Base-by-base conservation (phyloP, 2,113 vertebrate species). In the Rhea pennata region DNA sequence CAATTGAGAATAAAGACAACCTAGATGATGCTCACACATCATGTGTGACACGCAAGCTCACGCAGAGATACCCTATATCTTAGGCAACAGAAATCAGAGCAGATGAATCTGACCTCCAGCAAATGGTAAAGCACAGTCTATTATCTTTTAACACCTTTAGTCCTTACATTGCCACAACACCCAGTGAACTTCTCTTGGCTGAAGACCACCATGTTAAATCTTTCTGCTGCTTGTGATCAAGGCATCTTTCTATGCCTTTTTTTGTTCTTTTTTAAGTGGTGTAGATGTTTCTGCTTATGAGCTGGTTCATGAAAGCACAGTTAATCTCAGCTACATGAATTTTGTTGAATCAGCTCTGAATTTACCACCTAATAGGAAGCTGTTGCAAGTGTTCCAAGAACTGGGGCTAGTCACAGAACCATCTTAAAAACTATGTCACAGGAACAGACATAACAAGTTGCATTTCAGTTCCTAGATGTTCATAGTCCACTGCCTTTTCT, bases 291-390 rank as follows among this genome's bases (percentile, higher is more conserved):
- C 65, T 84, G 44, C 17, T 88, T 12, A 70, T 36, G 36, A 85
- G 39, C 29, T 26, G 33, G n/a, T 69, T 87, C 66, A 8, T 27
- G 42, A 82, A 84, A 53, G 19, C 79, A 72, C 5, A 40, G 74
- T 65, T 93, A 33, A 84, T 36, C 48, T 65, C 39, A 48, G 9
- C 33, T 36, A 1, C 5, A 31, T 24, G 46, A 70, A 56, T 76
- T 91, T 39, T 92, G 78, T 89, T 74, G 81, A 95, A 54, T 97
- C 91, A 97, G 87, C 92, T 77, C 89, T 83, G 64, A 92, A 83
- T 80, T 93, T 74, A 83, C 75, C 78, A 70, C 46, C 61, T 77
- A 27, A 62, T 84, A 91, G 87, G 87, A 96, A 96, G 50, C 42
- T 74, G 78, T n/a, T 95, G 51, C 50, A 74, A 39, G 33, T 29